Evolutionary conservation across 2,888 invertebrate genomes (phyloP), one percentile per base, ranked within the genome.

Genomic region (Hemicrepidius hirtus): DNA sequence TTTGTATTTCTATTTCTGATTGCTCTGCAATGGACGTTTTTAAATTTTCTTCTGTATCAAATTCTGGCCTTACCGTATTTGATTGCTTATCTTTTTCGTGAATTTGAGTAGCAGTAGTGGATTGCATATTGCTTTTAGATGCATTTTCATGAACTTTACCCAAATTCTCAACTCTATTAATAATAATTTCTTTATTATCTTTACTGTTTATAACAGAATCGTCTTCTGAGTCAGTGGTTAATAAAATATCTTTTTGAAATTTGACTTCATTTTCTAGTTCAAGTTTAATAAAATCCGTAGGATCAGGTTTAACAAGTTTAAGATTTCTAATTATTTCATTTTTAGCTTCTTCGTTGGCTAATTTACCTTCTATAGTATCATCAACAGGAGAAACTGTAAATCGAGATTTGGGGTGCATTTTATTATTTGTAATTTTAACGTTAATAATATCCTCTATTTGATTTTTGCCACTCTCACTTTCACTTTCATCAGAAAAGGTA

Each of bases 231-330:
- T 86, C 86, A 84, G 16, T 83, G 78, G 79, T 78, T 82, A 87
- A 88, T 87, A 88, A 88, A 20, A 87, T 10, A 28, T 72, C 63
- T 1, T 18, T 41, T 3, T 18, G 16, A 83, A 10, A 78, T 78
- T 72, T 87, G 87, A 44, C 87, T 86, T 86, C 88, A 73, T 89
- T 87, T 76, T 90, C 90, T 0, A 90, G 81, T 75, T 89, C 89
- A 0, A 89, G 90, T 78, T 90, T 90, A 64, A 91, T 89, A 77
- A 90, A 91, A 77, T 90, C 91, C 0, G 86, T 87, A 0, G 90
- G 88, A 6, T 91, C 88, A 0, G 91, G 91, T 66, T 89, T 88
- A 0, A 91, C 83, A 1, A 91, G 81, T 44, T 90, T 89, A 67
- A 85, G 78, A 62, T 76, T 77, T 32, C 67, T 59, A 18, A 16